Evolutionary conservation across 1,140 invertebrate species (phyloP), one percentile per base, ranked within the genome.

Genomic region (Penaeus vannamei): DNA sequence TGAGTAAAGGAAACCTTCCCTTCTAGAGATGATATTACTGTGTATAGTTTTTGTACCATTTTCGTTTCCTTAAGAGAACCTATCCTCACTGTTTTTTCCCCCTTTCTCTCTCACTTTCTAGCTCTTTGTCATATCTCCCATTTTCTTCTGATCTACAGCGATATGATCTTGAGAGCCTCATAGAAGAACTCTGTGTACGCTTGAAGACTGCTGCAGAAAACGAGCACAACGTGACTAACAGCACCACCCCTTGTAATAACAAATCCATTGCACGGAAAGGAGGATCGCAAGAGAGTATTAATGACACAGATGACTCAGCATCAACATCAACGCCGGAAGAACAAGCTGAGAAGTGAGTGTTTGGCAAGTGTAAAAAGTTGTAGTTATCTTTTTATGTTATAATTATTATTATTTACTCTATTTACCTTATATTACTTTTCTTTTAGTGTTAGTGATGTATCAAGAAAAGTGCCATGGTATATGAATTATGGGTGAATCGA

Each of bases 171-270:
- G 87, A 89, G 82, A 89, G 87, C 60, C 72, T 89, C n/a, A 83
- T 89, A 20, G 87, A 89, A 85, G 87, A 89, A 85, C 87, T 89
- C n/a, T 89, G 87, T 64, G 79, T 72, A 36, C 87, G 87, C 29
- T 36, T 89, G 2, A 89, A 89, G 60, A 85, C 87, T 79, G 87
- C 87, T 80, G 82, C 87, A 26, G 72, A 89, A 42, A 89, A 84
- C 36, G 69, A 62, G 69, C 82, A 77, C 72, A 89, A 89, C 66
- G 83, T 69, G 14, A 62, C 82, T 53, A 89, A 89, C 66, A 84
- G 59, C 36, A 77, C n/a, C 36, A 61, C 64, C 32, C n/a, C 87
- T 12, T 89, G 87, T 76, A n/a, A 59, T 42, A 64, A 84, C 20
- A 89, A 69, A 22, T 62, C 77, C 29, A 72, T 89, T 19, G 29